phyloP scores from a whole-genome alignment of 2,113 vertebrate species.

The Ceyx melanurus region DNA sequence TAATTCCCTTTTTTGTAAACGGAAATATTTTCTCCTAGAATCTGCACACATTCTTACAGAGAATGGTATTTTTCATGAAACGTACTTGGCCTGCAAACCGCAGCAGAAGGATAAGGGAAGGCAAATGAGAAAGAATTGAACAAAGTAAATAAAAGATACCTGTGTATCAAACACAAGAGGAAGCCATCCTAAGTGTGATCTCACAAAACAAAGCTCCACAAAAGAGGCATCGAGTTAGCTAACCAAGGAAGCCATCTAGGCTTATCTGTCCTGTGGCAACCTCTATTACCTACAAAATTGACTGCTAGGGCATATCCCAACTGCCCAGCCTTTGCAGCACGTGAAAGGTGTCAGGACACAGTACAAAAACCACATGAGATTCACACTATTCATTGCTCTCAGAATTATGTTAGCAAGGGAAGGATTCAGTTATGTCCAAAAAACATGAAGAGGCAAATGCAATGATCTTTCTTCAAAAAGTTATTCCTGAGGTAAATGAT shows the following conservation, averaged over 20 bases:
- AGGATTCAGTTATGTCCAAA: not conserved
- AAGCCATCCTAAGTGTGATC: not conserved
- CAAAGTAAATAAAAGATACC: not conserved
- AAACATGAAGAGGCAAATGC: not conserved
- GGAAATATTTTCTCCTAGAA: conserved; percentile 27
- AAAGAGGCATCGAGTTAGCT: not conserved
- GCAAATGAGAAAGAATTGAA: not conserved
- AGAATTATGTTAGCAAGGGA: not conserved
- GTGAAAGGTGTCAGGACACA: not conserved
- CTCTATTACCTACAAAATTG: not conserved
- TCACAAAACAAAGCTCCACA: not conserved
- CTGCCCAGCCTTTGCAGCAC: not conserved
- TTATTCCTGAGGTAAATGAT: not conserved
- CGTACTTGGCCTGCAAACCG: conserved; percentile 4
- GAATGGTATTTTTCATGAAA: not conserved
- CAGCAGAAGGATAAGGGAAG: conserved; percentile 4
- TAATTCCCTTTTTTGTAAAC: conserved; percentile 21
- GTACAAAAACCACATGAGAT: not conserved
- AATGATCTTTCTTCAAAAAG: not conserved
- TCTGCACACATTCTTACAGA: not conserved
- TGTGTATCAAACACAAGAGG: not conserved
- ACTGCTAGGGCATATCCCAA: not conserved
- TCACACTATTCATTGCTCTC: not conserved
- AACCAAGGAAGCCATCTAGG: not conserved
- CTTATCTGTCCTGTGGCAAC: not conserved